Conservation (phyloP, 2,888 invertebrate species). For the Eubasilissa splendida region DNA sequence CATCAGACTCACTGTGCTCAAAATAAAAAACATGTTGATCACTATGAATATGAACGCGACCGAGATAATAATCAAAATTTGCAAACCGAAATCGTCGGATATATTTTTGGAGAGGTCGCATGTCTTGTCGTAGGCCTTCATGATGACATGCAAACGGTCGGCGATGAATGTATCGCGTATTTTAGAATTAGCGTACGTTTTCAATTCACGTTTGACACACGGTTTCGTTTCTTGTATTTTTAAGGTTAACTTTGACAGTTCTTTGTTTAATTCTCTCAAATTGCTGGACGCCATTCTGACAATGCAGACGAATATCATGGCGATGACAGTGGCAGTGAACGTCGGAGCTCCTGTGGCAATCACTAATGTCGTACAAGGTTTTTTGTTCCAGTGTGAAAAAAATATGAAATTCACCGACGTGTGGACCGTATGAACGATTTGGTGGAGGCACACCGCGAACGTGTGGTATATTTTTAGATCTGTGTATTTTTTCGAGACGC, state of each 20-base stretch:
- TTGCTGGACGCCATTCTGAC: not conserved
- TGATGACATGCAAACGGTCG: not conserved
- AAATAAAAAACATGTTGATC: not conserved
- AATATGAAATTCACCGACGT: not conserved
- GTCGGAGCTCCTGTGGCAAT: not conserved
- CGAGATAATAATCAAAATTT: constrained; percentile 15
- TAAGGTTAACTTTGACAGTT: not conserved
- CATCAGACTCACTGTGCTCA: not conserved
- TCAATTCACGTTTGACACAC: not conserved
- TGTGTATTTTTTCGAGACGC: not conserved
- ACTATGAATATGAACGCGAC: constrained; percentile 10
- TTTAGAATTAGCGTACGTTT: not conserved
- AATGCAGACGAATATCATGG: constrained; percentile 2
- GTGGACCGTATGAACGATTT: not conserved
- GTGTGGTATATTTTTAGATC: constrained; percentile 1
- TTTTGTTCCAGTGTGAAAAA: constrained; percentile 15
- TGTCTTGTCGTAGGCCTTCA: constrained; percentile 7
- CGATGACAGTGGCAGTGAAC: not conserved
- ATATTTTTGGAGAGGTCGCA: constrained; percentile 19
- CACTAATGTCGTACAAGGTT: not conserved
- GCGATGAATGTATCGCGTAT: not conserved
- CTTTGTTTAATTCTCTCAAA: constrained; percentile 21
- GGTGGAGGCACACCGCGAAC: not conserved
- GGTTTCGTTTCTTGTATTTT: constrained; percentile 9
- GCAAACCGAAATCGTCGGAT: constrained; percentile 1